These are phyloP conservation scores for Periparus ater DNA, from an alignment of 2,797 vertebrate species.

Conservation along the genomic window DNA sequence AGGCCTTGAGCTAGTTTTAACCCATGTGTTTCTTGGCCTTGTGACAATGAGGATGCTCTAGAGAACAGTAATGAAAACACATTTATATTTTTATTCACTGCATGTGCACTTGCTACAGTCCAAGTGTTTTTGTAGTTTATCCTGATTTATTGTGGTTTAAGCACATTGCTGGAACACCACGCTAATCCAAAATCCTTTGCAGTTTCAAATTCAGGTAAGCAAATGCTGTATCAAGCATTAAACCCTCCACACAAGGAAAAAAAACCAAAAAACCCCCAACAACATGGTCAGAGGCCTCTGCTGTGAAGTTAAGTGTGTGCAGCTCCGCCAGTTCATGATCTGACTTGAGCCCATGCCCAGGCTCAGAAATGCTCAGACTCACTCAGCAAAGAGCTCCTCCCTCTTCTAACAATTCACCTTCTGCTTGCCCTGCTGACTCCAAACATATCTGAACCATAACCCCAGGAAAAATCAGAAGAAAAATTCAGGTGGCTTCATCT, in stretches of 20 bases:
- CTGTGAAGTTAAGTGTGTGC: not conserved
- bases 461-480: not conserved
- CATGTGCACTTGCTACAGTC: not conserved
- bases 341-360: not conserved
- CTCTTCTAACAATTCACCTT: not conserved
- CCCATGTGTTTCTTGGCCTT: not conserved
- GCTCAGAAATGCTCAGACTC: not conserved
- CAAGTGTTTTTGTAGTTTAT: not conserved
- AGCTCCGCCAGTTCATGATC: not conserved
- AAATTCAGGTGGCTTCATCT: not conserved
- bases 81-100: not conserved
- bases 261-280: not conserved
- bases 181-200: not conserved
- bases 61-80: not conserved
- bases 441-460: not conserved
- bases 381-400: not conserved
- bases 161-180: not conserved
- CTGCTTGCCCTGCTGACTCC: not conserved
- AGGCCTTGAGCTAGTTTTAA: not conserved
- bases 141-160: not conserved
- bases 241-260: not conserved
- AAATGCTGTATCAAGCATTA: not conserved
- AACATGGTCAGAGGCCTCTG: not conserved
- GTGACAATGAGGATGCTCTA: not conserved
- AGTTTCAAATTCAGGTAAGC: not conserved